Evolutionary conservation across 1,140 invertebrate species (phyloP), one percentile per base, ranked within the genome.

Genomic region (Lysiphlebus fabarum): DNA sequence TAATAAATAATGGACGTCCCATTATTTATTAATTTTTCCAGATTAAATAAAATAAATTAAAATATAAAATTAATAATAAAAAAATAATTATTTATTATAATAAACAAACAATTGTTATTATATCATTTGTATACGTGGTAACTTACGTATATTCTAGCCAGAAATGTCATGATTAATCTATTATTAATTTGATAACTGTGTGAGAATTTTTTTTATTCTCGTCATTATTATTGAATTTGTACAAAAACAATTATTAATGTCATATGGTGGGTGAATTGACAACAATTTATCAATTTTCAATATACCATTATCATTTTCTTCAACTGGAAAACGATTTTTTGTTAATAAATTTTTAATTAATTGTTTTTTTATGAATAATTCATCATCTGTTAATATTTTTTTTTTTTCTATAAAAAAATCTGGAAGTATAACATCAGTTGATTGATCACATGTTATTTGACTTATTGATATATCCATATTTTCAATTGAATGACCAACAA

Each of bases 261-360:
- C 62, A 51, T 78, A 79, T 4, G 76, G 77, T 14, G 77, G 75
- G 60, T 76, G 67, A 61, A 79, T 76, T 1, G 62, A 65, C 6
- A 78, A 42, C 12, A 62, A 67, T 47, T 72, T 67, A 56, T 71
- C 65, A 10, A 79, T 74, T 12, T 60, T 61, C 36, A 80, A 53
- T 34, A 72, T 48, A 12, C 17, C 17, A 26, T 65, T 65, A 36
- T 73, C 54, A 10, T 70, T 63, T 59, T 78, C 73, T 5, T 36
- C 65, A 7, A 78, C 62, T 9, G 72, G 67, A 56, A 79, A 73
- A 37, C 68, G 67, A 69, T 73, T 77, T 58, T 76, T 65, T 9
- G 58, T 7, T 6, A 79, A 58, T 36, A 71, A 51, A 57, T 71
- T 67, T 49, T 63, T 70, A 10, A 78, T 61, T 37, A 47, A 60